Percentiles rank a stretch among this genome's conserved stretches.
phyloP scores from a whole-genome alignment of 2,113 vertebrate genomes.

The Saimiri boliviensis region DNA sequence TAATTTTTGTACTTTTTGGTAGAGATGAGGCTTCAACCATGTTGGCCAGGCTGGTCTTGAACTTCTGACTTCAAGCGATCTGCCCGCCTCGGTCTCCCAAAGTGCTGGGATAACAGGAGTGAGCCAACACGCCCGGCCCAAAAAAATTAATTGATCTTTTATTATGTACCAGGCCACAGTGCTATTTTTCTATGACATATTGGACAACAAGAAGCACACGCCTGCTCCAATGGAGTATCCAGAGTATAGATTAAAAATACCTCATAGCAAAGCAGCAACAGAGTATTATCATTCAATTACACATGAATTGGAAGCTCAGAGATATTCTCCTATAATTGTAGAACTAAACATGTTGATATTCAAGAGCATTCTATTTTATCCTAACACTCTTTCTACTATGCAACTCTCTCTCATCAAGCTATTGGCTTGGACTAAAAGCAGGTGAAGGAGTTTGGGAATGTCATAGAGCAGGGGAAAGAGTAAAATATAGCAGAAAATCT shows the following conservation, averaged over 20 bases:
- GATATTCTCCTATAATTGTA: background rate
- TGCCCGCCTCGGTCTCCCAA: too few species aligned
- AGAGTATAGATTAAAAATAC: background rate
- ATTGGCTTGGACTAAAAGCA: slow-evolving; percentile 2
- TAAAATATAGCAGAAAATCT: slow-evolving; percentile 48
- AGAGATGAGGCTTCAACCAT: too few species aligned
- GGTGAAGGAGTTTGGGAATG: background rate
- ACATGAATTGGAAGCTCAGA: background rate
- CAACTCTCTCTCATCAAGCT: background rate
- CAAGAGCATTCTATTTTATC: background rate
- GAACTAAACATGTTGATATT: background rate
- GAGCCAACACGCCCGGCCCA: too few species aligned
- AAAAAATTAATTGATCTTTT: background rate
- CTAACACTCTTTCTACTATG: background rate
- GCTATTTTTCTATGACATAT: background rate
- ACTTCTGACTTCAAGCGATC: too few species aligned
- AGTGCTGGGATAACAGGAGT: too few species aligned
- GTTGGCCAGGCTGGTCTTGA: too few species aligned
- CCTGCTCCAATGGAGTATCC: background rate
- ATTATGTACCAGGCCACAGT: background rate
- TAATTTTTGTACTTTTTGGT: too few species aligned
- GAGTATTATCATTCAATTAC: background rate
- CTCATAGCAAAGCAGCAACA: background rate
- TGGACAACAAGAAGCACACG: background rate
- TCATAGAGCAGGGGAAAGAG: background rate